Base-by-base conservation (phyloP, 2,888 invertebrate species). In the Steinernema carpocapsae region DNA sequence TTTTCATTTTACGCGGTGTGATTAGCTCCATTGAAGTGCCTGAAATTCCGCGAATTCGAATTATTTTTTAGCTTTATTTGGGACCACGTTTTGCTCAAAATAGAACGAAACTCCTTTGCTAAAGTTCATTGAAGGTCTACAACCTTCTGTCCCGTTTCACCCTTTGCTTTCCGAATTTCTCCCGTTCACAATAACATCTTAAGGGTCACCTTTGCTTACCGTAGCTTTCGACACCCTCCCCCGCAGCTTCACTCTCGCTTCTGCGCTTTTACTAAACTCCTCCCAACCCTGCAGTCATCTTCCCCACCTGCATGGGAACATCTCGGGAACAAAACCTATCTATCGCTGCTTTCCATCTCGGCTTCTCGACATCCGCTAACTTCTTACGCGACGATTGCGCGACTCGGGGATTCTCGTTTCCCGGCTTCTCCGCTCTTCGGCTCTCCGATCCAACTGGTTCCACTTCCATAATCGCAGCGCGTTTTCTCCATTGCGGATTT, bases 341-440 rank as follows among this genome's bases (percentile, higher is more conserved):
- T 64, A 64, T 29, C 64, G 29, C 17, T 37, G 1, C 64, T 29
- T n/a, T 32, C 64, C 17, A 29, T 64, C 64, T 64, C 64, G 64
- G 64, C 64, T 64, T 64, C 64, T 64, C 64, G 6, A 64, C 64
- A 64, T 64, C 64, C 64, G 64, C 64, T 64, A 64, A 64, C 64
- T 64, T 64, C 64, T 64, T 64, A 32, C 64, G 64, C 64, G 64
- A 32, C 64, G 64, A 64, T 64, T 64, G 64, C 64, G 64, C 64
- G 64, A 64, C 12, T 3, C 4, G 37, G 37, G 37, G 37, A 37
- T 37, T 37, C 37, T 64, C 64, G 29, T 64, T 64, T 64, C 64
- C 29, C 17, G 29, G 10, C 64, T 17, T 56, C 56, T 56, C 26
- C 56, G 56, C 56, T 17, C 22, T n/a, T 24, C 22, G 64, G 32